Evolutionary conservation across 2,113 vertebrate species (phyloP).

Genomic region (Struthidea cinerea): DNA sequence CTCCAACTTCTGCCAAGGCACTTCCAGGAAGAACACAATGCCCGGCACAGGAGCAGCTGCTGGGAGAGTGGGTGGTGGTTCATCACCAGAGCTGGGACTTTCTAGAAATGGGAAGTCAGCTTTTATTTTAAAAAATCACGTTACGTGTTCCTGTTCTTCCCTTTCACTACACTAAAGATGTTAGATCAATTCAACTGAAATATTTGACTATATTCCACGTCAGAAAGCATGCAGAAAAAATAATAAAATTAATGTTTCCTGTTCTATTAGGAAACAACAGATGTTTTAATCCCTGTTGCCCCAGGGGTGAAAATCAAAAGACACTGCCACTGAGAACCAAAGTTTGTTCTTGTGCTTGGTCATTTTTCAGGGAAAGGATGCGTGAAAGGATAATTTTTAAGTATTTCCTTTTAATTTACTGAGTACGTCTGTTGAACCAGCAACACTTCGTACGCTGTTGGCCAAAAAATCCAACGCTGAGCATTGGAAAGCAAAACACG

Average conservation of each 20-base stretch:
- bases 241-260: not conserved
- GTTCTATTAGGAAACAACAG: not conserved
- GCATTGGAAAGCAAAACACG: not conserved
- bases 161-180: not conserved
- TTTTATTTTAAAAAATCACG: not conserved
- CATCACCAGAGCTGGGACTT: not conserved
- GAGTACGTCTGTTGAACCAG: not conserved
- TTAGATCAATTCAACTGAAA: not conserved
- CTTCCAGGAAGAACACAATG: not conserved
- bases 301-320: not conserved
- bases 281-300: not conserved
- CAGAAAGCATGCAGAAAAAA: not conserved
- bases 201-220: not conserved
- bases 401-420: not conserved
- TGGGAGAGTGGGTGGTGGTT: not conserved
- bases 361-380: not conserved
- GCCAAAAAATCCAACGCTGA: not conserved
- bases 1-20: not conserved
- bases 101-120: not conserved
- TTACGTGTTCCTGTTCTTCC: not conserved
- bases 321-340: not conserved
- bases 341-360: not conserved
- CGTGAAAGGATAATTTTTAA: not conserved
- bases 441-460: not conserved
- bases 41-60: not conserved